phyloP scores from a whole-genome alignment of 2,888 invertebrate genomes.

The Ptycholaimellus sp. region DNA sequence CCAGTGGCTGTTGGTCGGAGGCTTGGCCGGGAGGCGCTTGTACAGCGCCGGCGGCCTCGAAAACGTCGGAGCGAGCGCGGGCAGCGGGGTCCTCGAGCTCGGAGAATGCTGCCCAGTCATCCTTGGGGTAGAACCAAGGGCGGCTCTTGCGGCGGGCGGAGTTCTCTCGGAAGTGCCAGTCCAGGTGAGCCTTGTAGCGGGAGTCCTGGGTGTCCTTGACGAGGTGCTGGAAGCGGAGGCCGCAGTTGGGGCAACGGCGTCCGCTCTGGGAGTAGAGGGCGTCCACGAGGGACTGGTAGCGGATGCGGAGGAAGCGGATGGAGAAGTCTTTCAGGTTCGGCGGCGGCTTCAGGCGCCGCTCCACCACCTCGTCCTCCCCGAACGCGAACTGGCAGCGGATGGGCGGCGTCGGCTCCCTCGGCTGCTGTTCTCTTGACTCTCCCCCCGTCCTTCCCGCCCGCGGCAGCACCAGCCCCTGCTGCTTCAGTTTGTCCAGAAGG shows the following conservation, averaged over 20 bases:
- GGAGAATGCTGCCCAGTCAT: too few species aligned
- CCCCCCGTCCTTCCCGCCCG: background rate
- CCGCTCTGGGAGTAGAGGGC: slow-evolving; percentile 45
- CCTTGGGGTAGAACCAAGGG: too few species aligned
- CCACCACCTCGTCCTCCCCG: slow-evolving; percentile 5
- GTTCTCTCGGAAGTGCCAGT: slow-evolving; percentile 97
- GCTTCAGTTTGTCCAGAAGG: slow-evolving; percentile 8
- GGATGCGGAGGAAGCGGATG: slow-evolving; percentile 18
- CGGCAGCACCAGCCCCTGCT: slow-evolving; percentile 7
- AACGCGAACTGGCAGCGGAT: slow-evolving; percentile 7
- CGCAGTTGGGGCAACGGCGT: slow-evolving; percentile 82
- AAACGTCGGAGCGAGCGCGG: too few species aligned
- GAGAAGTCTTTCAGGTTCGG: slow-evolving; percentile 30
- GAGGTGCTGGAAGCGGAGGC: slow-evolving; percentile 51
- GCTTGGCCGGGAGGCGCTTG: too few species aligned
- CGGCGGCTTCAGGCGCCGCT: slow-evolving; percentile 29
- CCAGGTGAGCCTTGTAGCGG: slow-evolving; percentile 71
- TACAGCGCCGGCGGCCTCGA: too few species aligned
- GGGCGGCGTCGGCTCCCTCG: slow-evolving; percentile 8
- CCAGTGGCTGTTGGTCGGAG: too few species aligned
- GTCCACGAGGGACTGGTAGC: slow-evolving; percentile 46
- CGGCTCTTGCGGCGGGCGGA: too few species aligned
- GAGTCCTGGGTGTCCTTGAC: slow-evolving; percentile 43
- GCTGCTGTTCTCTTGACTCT: background rate
- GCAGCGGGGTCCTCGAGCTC: too few species aligned